phyloP scores from a whole-genome alignment of 2,797 vertebrate species.

The Coregonus sp. region DNA sequence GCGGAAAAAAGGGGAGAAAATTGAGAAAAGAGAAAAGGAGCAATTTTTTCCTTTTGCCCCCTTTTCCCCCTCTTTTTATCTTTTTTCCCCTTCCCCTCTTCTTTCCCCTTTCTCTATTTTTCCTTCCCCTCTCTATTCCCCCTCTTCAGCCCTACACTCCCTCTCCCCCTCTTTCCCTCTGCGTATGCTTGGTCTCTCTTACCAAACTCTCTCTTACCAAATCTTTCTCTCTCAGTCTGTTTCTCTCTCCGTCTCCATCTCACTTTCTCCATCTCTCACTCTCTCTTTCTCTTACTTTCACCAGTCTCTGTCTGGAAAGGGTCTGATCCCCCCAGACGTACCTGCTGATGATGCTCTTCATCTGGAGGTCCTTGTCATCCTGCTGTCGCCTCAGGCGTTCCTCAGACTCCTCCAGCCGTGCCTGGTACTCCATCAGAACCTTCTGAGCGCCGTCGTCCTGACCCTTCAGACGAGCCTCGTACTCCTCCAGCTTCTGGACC shows the following conservation, averaged over 20 bases:
- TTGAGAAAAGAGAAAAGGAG: too few species aligned
- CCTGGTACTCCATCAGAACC: conserved; percentile 95
- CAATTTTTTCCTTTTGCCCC: too few species aligned
- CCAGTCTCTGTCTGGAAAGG: neutral
- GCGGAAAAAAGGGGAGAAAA: too few species aligned
- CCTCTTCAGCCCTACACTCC: too few species aligned
- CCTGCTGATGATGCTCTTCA: conserved; percentile 99
- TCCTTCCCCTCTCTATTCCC: too few species aligned
- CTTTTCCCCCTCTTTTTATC: too few species aligned
- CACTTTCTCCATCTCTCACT: neutral
- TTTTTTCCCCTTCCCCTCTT: too few species aligned
- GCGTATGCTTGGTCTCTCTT: too few species aligned
- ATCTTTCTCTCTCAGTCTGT: neutral
- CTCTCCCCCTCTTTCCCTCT: too few species aligned
- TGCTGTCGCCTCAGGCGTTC: conserved; percentile 92
- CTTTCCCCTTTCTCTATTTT: too few species aligned
- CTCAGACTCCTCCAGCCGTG: conserved; percentile 94
- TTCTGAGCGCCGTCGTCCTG: conserved; percentile 97
- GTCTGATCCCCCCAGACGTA: conserved; percentile 40
- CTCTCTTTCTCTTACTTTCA: neutral
- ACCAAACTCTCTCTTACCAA: neutral
- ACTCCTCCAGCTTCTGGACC: conserved; percentile 95
- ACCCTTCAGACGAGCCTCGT: conserved; percentile 90
- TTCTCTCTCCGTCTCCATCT: neutral
- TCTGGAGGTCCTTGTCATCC: conserved; percentile 98